Conservation (phyloP, 2,888 invertebrate species). For the Mycalesis mineus region DNA sequence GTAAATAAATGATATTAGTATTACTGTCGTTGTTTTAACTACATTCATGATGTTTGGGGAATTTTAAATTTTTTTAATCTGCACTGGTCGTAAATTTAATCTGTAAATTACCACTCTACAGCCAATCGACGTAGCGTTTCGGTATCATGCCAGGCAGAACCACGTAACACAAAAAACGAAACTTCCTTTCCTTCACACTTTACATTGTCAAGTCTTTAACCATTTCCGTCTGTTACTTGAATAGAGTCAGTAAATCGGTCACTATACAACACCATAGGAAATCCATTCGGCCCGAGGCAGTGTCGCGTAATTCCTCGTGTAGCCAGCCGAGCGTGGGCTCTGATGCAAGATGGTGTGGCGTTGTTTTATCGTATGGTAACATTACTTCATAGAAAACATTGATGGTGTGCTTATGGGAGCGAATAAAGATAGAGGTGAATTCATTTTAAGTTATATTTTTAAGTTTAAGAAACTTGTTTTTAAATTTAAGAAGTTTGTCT, state of each 20-base stretch:
- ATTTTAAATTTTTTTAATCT: too few species aligned
- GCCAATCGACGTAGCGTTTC: too few species aligned
- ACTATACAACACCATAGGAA: conserved; percentile 28
- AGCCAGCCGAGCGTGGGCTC: conserved; percentile 27
- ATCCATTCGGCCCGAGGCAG: conserved; percentile 28
- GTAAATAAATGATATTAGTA: too few species aligned
- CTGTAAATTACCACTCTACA: too few species aligned
- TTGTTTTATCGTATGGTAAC: conserved; percentile 17
- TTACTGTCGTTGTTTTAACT: too few species aligned
- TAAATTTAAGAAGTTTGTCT: too few species aligned
- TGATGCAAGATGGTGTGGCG: conserved; percentile 24
- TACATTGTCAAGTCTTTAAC: conserved; percentile 6
- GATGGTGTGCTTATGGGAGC: background rate
- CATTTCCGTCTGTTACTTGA: conserved; percentile 23
- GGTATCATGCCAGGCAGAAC: too few species aligned
- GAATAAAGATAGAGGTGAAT: background rate
- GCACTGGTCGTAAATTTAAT: too few species aligned
- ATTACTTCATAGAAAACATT: conserved; percentile 19
- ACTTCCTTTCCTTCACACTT: conserved; percentile 4
- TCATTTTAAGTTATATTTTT: background rate
- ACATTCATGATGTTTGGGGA: too few species aligned
- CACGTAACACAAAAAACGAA: background rate
- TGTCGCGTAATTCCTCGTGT: conserved; percentile 28
- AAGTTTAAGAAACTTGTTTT: too few species aligned
- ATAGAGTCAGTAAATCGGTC: conserved; percentile 21